A percentile compares a stretch with the other conserved stretches of the same genome.
These are phyloP conservation scores for Oryzias woworae DNA, from an alignment of 2,113 vertebrate genomes.

Conservation along the genomic window DNA sequence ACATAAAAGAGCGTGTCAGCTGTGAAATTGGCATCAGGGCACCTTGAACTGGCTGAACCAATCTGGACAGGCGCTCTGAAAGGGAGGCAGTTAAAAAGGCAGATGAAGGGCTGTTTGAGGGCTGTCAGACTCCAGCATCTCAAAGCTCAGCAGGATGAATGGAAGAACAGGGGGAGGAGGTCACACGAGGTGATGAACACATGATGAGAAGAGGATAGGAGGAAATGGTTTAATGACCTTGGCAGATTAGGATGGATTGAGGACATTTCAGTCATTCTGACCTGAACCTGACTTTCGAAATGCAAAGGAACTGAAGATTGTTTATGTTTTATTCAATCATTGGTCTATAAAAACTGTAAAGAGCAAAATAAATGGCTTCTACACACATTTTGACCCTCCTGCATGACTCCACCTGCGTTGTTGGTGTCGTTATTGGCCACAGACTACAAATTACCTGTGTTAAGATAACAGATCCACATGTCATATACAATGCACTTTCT, in stretches of 20 bases:
- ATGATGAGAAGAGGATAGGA: constrained; percentile 12
- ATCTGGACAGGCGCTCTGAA: constrained; percentile 36
- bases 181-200: constrained; percentile 1
- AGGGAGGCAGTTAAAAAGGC: constrained; percentile 25
- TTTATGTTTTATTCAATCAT: no score
- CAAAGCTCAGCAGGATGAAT: constrained; percentile 20
- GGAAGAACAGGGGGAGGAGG: not conserved
- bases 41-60: constrained; percentile 66
- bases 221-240: constrained; percentile 20
- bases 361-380: constrained; percentile 1
- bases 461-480: not conserved
- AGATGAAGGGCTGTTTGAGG: constrained; percentile 13
- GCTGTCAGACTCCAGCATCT: constrained; percentile 16
- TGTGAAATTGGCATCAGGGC: constrained; percentile 70
- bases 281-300: not conserved
- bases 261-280: constrained; percentile 4
- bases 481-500: not conserved
- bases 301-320: not conserved
- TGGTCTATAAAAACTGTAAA: not conserved
- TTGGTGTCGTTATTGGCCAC: not conserved
- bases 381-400: constrained; percentile 1
- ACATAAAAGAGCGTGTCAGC: constrained; percentile 71
- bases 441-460: not conserved
- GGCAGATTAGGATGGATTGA: not conserved
- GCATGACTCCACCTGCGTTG: constrained; percentile 4